These are phyloP conservation scores for Myotis lucifugus DNA, from an alignment of 2,113 vertebrate species.

Conservation along the genomic window DNA sequence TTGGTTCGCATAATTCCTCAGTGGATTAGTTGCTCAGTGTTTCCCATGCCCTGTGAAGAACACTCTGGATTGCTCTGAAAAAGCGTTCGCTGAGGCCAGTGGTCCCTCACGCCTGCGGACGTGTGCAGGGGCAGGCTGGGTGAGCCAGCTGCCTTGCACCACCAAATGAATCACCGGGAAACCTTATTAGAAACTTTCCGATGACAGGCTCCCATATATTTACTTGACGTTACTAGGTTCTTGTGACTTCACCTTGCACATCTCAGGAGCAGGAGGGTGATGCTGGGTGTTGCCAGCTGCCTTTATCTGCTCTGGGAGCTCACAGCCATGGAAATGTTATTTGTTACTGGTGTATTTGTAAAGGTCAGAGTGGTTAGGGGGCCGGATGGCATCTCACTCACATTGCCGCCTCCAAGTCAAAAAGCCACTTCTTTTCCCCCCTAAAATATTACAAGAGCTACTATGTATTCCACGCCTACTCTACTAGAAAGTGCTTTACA, in stretches of 20 bases:
- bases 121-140: slow-evolving; percentile 66
- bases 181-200: slow-evolving; percentile 80
- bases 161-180: slow-evolving; percentile 81
- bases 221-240: slow-evolving; percentile 70
- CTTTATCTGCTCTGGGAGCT: neutral
- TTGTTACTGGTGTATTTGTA: neutral
- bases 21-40: slow-evolving; percentile 69
- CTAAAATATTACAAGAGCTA: neutral
- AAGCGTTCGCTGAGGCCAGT: slow-evolving; percentile 74
- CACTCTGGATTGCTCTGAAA: slow-evolving; percentile 72
- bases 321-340: neutral
- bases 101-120: slow-evolving; percentile 76
- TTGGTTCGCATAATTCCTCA: slow-evolving; percentile 70
- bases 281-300: neutral
- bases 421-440: neutral
- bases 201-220: slow-evolving; percentile 79
- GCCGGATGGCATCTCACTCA: neutral
- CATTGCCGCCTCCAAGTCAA: neutral
- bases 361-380: neutral
- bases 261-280: slow-evolving; percentile 9
- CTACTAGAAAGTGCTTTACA: neutral
- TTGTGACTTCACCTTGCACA: slow-evolving; percentile 67
- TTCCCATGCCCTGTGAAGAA: slow-evolving; percentile 70
- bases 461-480: neutral
- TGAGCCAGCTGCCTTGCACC: slow-evolving; percentile 74